A percentile compares a stretch with the other conserved stretches of the same genome.
Conservation (phyloP, 2,113 vertebrate genomes). For the Callospermophilus lateralis region DNA sequence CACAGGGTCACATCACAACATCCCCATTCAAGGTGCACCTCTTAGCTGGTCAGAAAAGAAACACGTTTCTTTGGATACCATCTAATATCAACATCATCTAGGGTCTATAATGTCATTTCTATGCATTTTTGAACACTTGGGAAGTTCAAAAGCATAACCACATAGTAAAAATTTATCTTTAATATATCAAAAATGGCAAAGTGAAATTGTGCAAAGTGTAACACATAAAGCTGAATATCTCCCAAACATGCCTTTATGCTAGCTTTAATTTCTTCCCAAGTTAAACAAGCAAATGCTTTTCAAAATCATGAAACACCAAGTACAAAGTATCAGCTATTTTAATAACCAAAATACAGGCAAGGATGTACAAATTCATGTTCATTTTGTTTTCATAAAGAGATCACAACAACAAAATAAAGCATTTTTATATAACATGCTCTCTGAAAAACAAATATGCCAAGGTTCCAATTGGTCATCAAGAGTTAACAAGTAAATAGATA, state of each 20-base stretch:
- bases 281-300: constrained; percentile 1
- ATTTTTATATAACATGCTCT: background rate
- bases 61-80: background rate
- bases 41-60: constrained; percentile 3
- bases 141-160: background rate
- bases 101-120: background rate
- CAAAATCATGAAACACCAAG: constrained; percentile 33
- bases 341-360: constrained; percentile 8
- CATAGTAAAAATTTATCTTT: constrained; percentile 8
- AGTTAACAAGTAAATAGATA: background rate
- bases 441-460: background rate
- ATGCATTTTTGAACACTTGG: background rate
- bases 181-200: constrained; percentile 40
- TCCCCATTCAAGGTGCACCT: background rate
- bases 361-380: background rate
- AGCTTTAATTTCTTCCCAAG: background rate
- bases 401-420: constrained; percentile 9
- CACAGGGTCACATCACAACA: background rate
- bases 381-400: constrained; percentile 44
- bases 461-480: background rate
- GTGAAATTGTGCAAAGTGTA: background rate
- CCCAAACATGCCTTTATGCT: background rate
- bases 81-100: background rate
- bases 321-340: background rate
- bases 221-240: background rate